Evolutionary conservation across 2,113 vertebrate genomes (phyloP), one percentile per base, ranked within the genome.

Genomic region (Micromys minutus): DNA sequence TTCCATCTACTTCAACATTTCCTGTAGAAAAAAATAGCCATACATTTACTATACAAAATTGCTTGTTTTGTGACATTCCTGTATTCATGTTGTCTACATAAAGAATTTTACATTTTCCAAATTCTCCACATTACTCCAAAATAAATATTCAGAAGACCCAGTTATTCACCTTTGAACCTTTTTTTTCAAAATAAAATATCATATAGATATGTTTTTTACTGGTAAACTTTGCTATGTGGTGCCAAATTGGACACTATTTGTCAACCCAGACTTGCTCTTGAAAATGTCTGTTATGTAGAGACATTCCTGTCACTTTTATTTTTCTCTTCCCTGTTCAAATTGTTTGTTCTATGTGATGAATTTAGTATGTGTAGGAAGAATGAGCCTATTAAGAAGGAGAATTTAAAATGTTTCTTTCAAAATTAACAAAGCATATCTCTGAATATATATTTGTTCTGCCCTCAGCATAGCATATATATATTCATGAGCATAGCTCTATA

Each of bases 391-490:
- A 57, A 16, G 11, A 87, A 96, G 74, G 7, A 65, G 45, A 3
- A 15, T 91, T 88, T 22, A 90, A 90, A 96, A 96, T n/a, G 13
- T 22, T 26, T 10, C 12, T 42, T 97, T 67, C 17, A 96, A 97
- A 89, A 95, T 94, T 61, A 96, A 93, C 36, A 96, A 92, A 95
- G 81, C 86, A n/a, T 12, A 9, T 71, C 47, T 12, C 26, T 63
- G 81, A 22, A 94, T 76, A 45, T 12, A 69, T 67, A 22, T 71
- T 81, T 69, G 22, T 12, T 96, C 15, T 87, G 95, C 61, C 6
- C 22, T n/a, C 55, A 24, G 13, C 86, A 94, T 90, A 50, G 22
- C 29, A 95, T 65, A 57, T 65, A 0, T 34, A 80, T 26, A 42
- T 2, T 11, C 9, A 10, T 72, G 36, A 45, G 17, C 61, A 19